phyloP scores from a whole-genome alignment of 2,797 vertebrate genomes.

The Gymnodraco acuticeps region DNA sequence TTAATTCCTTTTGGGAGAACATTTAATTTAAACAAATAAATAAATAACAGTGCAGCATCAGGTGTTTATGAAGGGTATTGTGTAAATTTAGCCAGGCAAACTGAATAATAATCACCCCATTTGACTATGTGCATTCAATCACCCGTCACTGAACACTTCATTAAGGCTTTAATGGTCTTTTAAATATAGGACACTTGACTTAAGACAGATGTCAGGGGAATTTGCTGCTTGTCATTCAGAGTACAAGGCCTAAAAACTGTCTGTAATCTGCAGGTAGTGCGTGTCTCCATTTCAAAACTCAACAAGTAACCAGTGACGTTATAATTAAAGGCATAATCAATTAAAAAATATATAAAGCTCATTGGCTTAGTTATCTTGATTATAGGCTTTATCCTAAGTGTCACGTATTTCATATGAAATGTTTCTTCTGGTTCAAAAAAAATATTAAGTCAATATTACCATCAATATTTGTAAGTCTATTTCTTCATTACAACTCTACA shows the following conservation, averaged over 20 bases:
- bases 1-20: conserved; percentile 86
- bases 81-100: conserved; percentile 78
- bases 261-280: conserved; percentile 22
- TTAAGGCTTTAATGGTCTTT: conserved; percentile 79
- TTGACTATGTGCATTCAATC: conserved; percentile 74
- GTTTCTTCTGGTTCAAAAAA: background rate
- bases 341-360: background rate
- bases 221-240: conserved; percentile 73
- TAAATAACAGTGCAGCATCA: conserved; percentile 78
- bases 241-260: conserved; percentile 27
- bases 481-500: background rate
- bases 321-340: conserved; percentile 3
- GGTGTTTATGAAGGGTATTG: conserved; percentile 80
- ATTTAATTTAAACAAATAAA: conserved; percentile 87
- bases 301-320: conserved; percentile 14
- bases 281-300: conserved; percentile 8
- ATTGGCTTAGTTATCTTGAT: background rate
- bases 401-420: background rate
- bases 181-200: conserved; percentile 77
- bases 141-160: conserved; percentile 81
- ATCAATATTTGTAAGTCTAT: background rate
- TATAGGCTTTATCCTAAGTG: background rate
- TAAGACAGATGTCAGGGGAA: conserved; percentile 63
- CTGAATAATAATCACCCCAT: conserved; percentile 80
- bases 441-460: background rate